A percentile compares a stretch with the other conserved stretches of the same genome.
phyloP scores from a whole-genome alignment of 64 coral and sea anemone species.

The Orbicella faveolata region DNA sequence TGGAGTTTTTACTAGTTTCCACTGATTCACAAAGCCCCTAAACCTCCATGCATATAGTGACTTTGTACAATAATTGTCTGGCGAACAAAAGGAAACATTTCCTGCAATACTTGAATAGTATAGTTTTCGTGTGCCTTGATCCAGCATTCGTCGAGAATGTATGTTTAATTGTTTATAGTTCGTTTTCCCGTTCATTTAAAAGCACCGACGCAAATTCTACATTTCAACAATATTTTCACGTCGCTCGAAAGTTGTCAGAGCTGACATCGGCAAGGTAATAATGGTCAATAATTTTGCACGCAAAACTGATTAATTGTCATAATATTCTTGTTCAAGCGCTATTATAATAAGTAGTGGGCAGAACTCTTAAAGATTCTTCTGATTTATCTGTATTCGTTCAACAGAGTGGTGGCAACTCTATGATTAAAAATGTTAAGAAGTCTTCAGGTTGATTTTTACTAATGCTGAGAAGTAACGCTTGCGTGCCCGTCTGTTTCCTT shows the following conservation, averaged over 20 bases:
- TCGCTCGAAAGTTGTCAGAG: not conserved
- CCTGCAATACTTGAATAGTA: no score
- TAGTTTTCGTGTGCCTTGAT: no score
- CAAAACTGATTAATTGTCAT: not conserved
- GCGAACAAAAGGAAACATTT: no score
- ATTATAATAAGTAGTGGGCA: not conserved
- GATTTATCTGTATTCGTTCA: not conserved
- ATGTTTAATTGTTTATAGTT: no score
- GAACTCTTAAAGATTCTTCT: not conserved
- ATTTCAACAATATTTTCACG: not conserved
- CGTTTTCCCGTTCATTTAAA: no score
- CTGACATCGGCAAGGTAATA: not conserved
- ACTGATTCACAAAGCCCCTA: no score
- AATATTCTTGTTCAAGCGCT: not conserved
- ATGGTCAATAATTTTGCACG: not conserved
- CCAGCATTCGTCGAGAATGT: no score
- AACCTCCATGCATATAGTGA: no score
- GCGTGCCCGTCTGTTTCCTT: not conserved
- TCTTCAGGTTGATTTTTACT: not conserved
- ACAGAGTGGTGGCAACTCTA: not conserved
- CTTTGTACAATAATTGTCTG: no score
- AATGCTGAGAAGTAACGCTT: not conserved
- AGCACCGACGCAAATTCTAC: no score
- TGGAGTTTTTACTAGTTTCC: no score
- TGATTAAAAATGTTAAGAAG: not conserved